A percentile compares a stretch with the other conserved stretches of the same genome.
Conservation (phyloP, 2,888 invertebrate species). For the Acleris emargana region DNA sequence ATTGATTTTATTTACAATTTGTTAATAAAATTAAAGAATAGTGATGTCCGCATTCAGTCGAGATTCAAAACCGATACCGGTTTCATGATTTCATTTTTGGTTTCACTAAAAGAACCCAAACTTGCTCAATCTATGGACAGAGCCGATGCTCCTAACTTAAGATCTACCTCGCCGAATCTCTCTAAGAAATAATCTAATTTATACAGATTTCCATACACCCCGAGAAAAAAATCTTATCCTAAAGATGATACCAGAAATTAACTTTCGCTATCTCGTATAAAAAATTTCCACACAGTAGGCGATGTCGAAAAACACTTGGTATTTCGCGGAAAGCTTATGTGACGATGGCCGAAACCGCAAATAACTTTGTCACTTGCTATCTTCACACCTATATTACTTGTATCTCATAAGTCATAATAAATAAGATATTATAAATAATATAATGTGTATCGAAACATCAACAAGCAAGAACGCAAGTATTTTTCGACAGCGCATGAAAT, state of each 20-base stretch:
- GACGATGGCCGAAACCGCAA: constrained; percentile 7
- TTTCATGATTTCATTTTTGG: constrained; percentile 35
- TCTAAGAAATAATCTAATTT: constrained; percentile 77
- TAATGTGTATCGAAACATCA: neutral
- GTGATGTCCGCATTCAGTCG: constrained; percentile 51
- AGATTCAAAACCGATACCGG: constrained; percentile 58
- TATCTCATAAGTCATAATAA: neutral
- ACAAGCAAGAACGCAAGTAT: neutral
- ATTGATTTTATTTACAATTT: constrained; percentile 72
- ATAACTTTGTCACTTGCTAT: neutral
- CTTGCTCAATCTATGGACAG: constrained; percentile 65
- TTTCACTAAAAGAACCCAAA: constrained; percentile 66
- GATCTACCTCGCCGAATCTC: constrained; percentile 65
- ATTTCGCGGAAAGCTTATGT: neutral
- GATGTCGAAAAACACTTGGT: constrained; percentile 20
- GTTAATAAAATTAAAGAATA: constrained; percentile 41
- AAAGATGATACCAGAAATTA: constrained; percentile 60
- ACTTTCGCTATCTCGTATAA: constrained; percentile 27
- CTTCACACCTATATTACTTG: neutral
- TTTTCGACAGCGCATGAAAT: constrained; percentile 21
- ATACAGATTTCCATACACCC: constrained; percentile 81
- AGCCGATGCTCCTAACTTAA: constrained; percentile 62
- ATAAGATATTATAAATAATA: too few species aligned
- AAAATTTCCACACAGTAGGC: constrained; percentile 22
- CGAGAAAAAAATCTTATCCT: constrained; percentile 64